Percentiles rank a stretch among this genome's conserved stretches.
phyloP scores from a whole-genome alignment of 2,888 invertebrate species.

The Anthrax anthrax region DNA sequence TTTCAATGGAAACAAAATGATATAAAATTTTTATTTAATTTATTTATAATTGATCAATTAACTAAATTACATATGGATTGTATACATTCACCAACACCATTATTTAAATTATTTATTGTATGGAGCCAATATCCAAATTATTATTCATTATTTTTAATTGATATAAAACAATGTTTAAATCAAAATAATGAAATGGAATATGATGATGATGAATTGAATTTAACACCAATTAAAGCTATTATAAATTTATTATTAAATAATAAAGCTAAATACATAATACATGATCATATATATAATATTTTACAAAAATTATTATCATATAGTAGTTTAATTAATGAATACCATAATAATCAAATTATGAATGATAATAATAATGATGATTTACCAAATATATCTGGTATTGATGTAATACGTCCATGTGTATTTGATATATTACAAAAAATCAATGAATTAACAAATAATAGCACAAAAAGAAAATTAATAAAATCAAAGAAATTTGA shows the following conservation, averaged over 20 bases:
- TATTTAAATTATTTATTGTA: constrained; percentile 60
- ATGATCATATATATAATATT: constrained; percentile 55
- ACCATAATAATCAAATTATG: constrained; percentile 35
- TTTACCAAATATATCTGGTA: constrained; percentile 41
- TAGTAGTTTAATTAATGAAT: too few relatives aligned
- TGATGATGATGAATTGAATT: constrained; percentile 12
- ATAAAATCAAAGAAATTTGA: constrained; percentile 38
- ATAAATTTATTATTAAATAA: constrained; percentile 55
- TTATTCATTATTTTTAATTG: constrained; percentile 47
- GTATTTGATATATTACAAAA: constrained; percentile 54
- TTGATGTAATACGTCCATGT: constrained; percentile 57
- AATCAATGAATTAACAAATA: constrained; percentile 49
- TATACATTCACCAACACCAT: constrained; percentile 65
- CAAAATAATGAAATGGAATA: too few relatives aligned
- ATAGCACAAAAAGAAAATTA: constrained; percentile 42
- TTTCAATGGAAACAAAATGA: constrained; percentile 59
- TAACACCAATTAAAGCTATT: constrained; percentile 50
- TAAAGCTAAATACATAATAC: constrained; percentile 49
- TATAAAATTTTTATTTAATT: constrained; percentile 57
- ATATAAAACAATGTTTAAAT: not conserved
- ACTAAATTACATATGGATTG: constrained; percentile 64
- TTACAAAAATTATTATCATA: constrained; percentile 49
- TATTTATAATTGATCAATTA: constrained; percentile 68
- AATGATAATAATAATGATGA: constrained; percentile 25
- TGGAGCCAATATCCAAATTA: constrained; percentile 75